Conservation (phyloP, 2,113 vertebrate genomes). For the Phylloscopus trochiloides region DNA sequence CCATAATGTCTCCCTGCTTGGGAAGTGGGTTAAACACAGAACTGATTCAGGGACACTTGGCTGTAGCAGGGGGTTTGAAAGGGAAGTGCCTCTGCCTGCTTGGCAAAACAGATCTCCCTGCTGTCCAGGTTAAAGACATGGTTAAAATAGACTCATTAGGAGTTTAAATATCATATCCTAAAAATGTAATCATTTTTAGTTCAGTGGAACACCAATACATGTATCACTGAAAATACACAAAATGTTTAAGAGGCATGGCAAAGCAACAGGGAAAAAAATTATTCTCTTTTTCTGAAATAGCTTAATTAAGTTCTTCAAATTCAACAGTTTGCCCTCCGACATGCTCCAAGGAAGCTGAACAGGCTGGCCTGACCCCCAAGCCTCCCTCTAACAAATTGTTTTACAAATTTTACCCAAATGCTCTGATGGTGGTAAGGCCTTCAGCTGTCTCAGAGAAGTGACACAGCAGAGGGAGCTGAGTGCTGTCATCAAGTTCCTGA, state of each 20-base stretch:
- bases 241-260: not conserved
- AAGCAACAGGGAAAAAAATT: not conserved
- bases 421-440: constrained; percentile 95
- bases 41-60: not conserved
- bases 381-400: not conserved
- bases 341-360: not conserved
- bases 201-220: not conserved
- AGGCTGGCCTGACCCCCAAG: not conserved
- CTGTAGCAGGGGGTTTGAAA: not conserved
- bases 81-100: not conserved
- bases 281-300: not conserved
- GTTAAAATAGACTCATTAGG: not conserved
- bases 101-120: not conserved
- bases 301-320: not conserved
- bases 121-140: not conserved
- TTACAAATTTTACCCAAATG: constrained; percentile 81
- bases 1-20: not conserved
- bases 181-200: not conserved
- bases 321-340: not conserved
- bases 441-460: constrained; percentile 98
- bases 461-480: constrained; percentile 93
- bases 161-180: not conserved
- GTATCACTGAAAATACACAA: not conserved
- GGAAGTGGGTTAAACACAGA: not conserved
- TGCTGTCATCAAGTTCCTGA: constrained; percentile 95